phyloP scores from a whole-genome alignment of 2,888 invertebrate genomes.

The Philhelius pedissequus region DNA sequence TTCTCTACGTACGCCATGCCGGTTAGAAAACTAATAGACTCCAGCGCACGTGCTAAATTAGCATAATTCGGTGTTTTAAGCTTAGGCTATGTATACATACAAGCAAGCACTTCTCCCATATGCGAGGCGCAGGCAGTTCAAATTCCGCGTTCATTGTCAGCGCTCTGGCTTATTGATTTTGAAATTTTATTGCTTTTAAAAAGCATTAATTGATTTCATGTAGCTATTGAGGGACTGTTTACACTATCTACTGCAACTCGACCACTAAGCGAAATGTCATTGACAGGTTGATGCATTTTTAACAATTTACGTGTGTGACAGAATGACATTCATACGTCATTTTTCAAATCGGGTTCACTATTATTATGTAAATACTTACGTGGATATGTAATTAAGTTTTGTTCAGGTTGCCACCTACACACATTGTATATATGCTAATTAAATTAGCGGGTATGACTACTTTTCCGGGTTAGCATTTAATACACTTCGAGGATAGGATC shows the following conservation, averaged over 20 bases:
- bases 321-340: slow-evolving; percentile 40
- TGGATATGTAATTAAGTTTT: too few relatives aligned
- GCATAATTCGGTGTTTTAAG: slow-evolving; percentile 32
- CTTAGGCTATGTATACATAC: background rate
- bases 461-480: slow-evolving; percentile 31
- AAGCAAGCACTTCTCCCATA: background rate
- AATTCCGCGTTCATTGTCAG: slow-evolving; percentile 57
- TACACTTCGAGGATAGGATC: background rate
- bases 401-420: slow-evolving; percentile 35
- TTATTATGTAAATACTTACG: background rate
- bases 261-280: background rate
- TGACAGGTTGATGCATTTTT: background rate
- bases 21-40: slow-evolving; percentile 26
- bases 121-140: slow-evolving; percentile 15
- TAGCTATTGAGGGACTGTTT: background rate
- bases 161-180: slow-evolving; percentile 26
- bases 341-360: background rate
- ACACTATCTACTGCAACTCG: slow-evolving; percentile 11
- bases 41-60: slow-evolving; percentile 53
- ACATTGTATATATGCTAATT: slow-evolving; percentile 53
- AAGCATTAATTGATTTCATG: slow-evolving; percentile 17
- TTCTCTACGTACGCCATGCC: background rate
- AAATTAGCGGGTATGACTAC: slow-evolving; percentile 25
- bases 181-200: background rate
- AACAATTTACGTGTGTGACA: background rate